Percentiles rank a stretch among this genome's conserved stretches.
Evolutionary conservation across 1,140 invertebrate species (phyloP).

Genomic region (Cotesia typhae): DNA sequence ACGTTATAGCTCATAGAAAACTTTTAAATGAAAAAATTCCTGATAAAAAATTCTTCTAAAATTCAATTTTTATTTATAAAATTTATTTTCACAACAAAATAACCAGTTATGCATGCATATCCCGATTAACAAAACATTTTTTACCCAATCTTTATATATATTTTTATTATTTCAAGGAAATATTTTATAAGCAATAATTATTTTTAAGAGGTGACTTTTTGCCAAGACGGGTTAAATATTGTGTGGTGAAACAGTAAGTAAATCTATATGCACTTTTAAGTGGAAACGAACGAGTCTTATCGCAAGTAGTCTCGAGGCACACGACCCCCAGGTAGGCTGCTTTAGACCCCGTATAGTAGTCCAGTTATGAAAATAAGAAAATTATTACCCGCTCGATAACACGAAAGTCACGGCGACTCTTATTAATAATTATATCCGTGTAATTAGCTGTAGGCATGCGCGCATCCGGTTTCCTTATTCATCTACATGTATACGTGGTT

Average conservation of each 20-base stretch:
- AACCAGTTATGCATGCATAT: no score
- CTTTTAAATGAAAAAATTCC: no score
- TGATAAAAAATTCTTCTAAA: no score
- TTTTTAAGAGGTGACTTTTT: neutral
- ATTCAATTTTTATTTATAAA: no score
- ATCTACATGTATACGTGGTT: neutral
- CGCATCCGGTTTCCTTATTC: slow-evolving; percentile 20
- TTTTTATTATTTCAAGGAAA: no score
- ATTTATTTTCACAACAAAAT: no score
- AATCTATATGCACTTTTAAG: slow-evolving; percentile 20
- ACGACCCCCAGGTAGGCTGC: neutral
- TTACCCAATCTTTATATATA: no score
- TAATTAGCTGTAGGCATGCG: slow-evolving; percentile 47
- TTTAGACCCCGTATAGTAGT: neutral
- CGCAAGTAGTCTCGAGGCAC: slow-evolving; percentile 6
- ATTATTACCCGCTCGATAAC: slow-evolving; percentile 40
- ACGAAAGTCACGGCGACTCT: slow-evolving; percentile 38
- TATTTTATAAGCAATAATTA: neutral
- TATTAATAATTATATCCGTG: slow-evolving; percentile 52
- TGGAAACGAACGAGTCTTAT: slow-evolving; percentile 16
- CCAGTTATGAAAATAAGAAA: slow-evolving; percentile 42
- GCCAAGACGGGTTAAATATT: neutral
- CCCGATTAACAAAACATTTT: no score
- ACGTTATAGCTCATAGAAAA: no score
- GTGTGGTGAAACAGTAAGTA: neutral